Conservation (phyloP, 2,797 vertebrate species). For the Buceros bicornis region DNA sequence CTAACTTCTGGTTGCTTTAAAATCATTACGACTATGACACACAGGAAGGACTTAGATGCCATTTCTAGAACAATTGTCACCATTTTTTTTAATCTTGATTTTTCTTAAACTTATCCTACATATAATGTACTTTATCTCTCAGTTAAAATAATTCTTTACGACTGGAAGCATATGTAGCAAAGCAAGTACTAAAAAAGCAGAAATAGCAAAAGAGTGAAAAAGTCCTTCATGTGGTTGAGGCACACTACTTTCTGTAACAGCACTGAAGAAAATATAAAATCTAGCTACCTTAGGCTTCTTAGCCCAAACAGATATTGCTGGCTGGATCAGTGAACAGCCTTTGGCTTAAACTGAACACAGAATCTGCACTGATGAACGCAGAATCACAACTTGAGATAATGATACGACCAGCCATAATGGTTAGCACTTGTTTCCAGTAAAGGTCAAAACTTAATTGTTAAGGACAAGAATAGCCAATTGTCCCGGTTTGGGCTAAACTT, state of each 20-base stretch:
- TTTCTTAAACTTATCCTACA: conserved; percentile 22
- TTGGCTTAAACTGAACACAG: background rate
- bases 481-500: too few relatives aligned
- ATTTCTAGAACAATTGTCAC: background rate
- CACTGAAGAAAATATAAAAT: background rate
- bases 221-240: background rate
- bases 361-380: background rate
- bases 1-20: background rate
- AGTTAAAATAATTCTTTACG: background rate
- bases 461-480: background rate
- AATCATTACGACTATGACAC: conserved; percentile 45
- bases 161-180: background rate
- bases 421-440: background rate
- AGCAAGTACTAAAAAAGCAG: background rate
- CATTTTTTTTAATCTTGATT: conserved; percentile 23
- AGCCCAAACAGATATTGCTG: background rate
- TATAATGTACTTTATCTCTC: background rate
- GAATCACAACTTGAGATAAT: background rate
- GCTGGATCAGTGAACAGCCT: background rate
- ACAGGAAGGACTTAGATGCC: background rate
- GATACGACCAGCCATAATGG: background rate
- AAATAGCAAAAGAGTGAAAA: background rate
- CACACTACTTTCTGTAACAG: background rate
- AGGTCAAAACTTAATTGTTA: background rate
- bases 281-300: background rate